A percentile compares a stretch with the other conserved stretches of the same genome.
Conservation (phyloP, 1,140 invertebrate species). For the Manduca sexta region DNA sequence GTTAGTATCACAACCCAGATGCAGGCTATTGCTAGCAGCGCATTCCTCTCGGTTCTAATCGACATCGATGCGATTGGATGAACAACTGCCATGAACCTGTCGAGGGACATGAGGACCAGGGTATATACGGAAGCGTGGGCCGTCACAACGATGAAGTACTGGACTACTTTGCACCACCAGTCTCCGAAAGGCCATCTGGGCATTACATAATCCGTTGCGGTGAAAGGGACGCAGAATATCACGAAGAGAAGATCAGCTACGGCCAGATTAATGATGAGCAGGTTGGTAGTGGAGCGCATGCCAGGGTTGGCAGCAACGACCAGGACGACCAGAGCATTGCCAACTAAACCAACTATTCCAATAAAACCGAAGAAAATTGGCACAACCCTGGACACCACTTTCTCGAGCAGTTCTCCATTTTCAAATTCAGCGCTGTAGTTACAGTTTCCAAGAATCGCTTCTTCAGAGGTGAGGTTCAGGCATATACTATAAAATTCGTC, state of each 20-base stretch:
- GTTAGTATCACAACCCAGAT: slow-evolving; percentile 88
- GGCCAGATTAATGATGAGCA: slow-evolving; percentile 91
- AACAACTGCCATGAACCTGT: slow-evolving; percentile 95
- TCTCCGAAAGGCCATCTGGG: slow-evolving; percentile 93
- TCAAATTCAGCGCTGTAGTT: slow-evolving; percentile 56
- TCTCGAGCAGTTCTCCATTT: slow-evolving; percentile 72
- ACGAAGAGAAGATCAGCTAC: slow-evolving; percentile 95
- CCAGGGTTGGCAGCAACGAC: slow-evolving; percentile 89
- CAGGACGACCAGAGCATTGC: slow-evolving; percentile 91
- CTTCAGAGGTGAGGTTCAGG: slow-evolving; percentile 55
- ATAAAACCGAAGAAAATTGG: slow-evolving; percentile 92
- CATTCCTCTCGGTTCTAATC: slow-evolving; percentile 89
- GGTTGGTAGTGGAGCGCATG: slow-evolving; percentile 95
- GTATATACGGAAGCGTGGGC: slow-evolving; percentile 96
- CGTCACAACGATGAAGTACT: slow-evolving; percentile 86
- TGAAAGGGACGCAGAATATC: slow-evolving; percentile 96
- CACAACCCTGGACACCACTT: slow-evolving; percentile 82
- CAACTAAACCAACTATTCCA: slow-evolving; percentile 89
- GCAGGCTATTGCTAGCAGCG: slow-evolving; percentile 82
- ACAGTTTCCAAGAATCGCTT: slow-evolving; percentile 43
- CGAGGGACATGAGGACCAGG: slow-evolving; percentile 94
- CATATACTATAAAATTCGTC: slow-evolving; percentile 64
- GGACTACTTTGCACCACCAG: slow-evolving; percentile 91
- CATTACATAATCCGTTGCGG: slow-evolving; percentile 90
- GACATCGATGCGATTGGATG: slow-evolving; percentile 94